Evolutionary conservation across 2,797 vertebrate species (phyloP), one percentile per base, ranked within the genome.

Genomic region (Chloroceryle amazona): DNA sequence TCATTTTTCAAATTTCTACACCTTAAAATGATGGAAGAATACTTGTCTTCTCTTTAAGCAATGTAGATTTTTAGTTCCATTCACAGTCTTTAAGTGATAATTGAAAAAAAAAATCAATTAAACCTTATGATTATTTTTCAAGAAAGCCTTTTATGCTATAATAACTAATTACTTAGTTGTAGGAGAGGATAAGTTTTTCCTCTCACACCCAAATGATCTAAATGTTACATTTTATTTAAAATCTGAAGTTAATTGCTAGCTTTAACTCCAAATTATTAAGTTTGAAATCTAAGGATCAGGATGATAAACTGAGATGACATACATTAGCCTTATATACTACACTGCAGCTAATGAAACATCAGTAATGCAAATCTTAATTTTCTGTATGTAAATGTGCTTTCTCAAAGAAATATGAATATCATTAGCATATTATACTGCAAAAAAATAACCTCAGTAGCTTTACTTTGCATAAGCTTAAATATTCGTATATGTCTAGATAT

Each of bases 61-160:
- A 73, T 86, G 25, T 74, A 57, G 33, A 39, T 44, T 94, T 95
- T 97, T 71, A 52, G 16, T 46, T 95, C 55, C 29, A 89, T 35
- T 90, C 37, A 91, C 62, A 90, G 39, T 65, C 35, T 49, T n/a
- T 54, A 60, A 66, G 20, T 21, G 55, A 6, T 14, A 82, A 86
- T 57, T 60, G 58, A 92, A 95, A 67, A 33, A 33, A 68, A 37
- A 1, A 0, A 0, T 4, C 35, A 73, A 51, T 60, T 28, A 88
- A 93, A 35, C 4, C 9, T 70, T 55, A 70, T 47, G 9, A 55
- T 54, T 54, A 17, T 29, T n/a, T 25, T 63, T 37, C 31, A 47
- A 80, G 18, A 57, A 89, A 79, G 41, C 31, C 29, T 87, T 55
- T 9, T 46, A 31, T 29, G 7, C 63, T 74, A 39, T 79, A 89